Base-by-base conservation (phyloP, 2,888 invertebrate species). In the Andrena haemorrhoa region DNA sequence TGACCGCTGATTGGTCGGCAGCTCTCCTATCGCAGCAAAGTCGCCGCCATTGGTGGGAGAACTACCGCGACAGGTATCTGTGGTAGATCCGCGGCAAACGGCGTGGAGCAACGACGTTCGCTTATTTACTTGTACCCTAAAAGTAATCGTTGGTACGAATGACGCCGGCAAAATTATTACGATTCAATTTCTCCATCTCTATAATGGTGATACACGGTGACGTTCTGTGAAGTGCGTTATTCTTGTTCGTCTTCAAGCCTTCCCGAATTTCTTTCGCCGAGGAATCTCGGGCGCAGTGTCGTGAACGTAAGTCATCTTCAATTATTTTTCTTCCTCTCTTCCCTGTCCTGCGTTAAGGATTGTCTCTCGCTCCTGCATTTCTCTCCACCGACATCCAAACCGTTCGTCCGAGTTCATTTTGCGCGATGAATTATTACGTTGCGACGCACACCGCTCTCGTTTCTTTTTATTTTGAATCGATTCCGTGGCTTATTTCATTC, bases 41-140 rank as follows among this genome's bases (percentile, higher is more conserved):
- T 16, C 7, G 41, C 51, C 60, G 61, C 51, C 61, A 66, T 77
- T 77, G 77, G 79, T 77, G 51, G 79, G 53, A 49, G 77, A 47
- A 53, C n/a, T 63, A 35, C 61, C 71, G 71, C 77, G 71, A 68
- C 71, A 77, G 71, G 71, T 77, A 80, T 16, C 56, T 56, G 63
- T 71, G 69, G 53, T 72, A 80, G 79, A 80, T 77, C 77, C 79
- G 79, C 79, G 79, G 77, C 79, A 80, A 80, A 80, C 79, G 35
- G 77, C 70, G 35, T 47, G 31, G 66, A 2, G 77, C 23, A 61
- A 77, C 12, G 35, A 77, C 66, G 71, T 76, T 61, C 35, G 26
- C 12, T 72, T 8, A 1, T 2, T 60, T 53, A 20, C 16, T 60
- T 51, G 51, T 51, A 31, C 47, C n/a, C 53, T 31, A 26, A 10